A percentile compares a stretch with the other conserved stretches of the same genome.
phyloP scores from a whole-genome alignment of 2,888 invertebrate species.

The Yponomeuta plumbellus region DNA sequence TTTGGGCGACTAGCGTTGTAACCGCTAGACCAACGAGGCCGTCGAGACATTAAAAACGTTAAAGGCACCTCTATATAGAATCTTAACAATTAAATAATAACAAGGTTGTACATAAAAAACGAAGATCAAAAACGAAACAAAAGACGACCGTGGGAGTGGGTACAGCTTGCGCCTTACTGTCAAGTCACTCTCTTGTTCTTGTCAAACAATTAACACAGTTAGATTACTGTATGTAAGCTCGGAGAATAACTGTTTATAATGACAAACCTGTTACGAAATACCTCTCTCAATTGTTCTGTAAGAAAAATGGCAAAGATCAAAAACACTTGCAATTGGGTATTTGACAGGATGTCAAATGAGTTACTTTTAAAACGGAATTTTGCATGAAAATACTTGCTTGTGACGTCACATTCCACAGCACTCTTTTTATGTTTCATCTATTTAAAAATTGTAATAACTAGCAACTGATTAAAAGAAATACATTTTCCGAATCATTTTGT shows the following conservation, averaged over 20 bases:
- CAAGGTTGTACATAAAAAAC: not conserved
- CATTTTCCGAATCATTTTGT: too few species aligned
- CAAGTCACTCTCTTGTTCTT: constrained; percentile 5
- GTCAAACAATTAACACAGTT: constrained; percentile 19
- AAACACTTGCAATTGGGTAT: too few species aligned
- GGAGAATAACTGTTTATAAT: constrained; percentile 18
- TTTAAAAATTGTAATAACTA: too few species aligned
- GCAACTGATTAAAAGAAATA: too few species aligned
- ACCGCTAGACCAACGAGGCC: not conserved
- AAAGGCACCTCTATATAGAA: not conserved
- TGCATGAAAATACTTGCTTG: too few species aligned
- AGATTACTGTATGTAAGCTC: constrained; percentile 19
- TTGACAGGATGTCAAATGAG: too few species aligned
- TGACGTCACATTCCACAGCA: too few species aligned
- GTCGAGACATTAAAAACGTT: not conserved
- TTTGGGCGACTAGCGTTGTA: too few species aligned
- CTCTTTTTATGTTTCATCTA: too few species aligned
- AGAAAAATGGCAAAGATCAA: not conserved
- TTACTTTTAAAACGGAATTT: too few species aligned
- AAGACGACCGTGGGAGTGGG: constrained; percentile 27
- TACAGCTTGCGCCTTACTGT: constrained; percentile 1
- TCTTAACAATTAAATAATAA: not conserved
- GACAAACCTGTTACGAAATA: constrained; percentile 9
- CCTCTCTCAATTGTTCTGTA: not conserved
- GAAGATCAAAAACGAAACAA: constrained; percentile 22